These are phyloP conservation scores for Dryadula phaetusa DNA, from an alignment of 2,888 invertebrate genomes.

Conservation along the genomic window DNA sequence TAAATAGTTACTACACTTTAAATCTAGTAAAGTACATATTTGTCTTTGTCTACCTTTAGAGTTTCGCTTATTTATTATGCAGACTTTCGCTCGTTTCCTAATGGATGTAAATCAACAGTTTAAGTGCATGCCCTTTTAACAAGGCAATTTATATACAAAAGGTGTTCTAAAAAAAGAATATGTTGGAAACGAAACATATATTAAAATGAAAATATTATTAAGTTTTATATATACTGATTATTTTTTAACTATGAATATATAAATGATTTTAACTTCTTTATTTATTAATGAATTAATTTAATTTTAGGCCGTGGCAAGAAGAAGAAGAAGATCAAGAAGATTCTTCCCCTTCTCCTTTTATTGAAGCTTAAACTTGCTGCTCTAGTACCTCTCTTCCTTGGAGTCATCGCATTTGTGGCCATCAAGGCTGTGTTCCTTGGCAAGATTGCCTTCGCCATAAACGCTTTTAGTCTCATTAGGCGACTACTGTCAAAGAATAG, in stretches of 20 bases:
- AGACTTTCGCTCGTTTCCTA: slow-evolving; percentile 42
- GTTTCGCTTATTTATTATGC: slow-evolving; percentile 36
- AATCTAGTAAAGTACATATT: slow-evolving; percentile 3
- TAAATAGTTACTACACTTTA: background rate
- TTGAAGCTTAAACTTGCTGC: slow-evolving; percentile 91
- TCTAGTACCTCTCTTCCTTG: slow-evolving; percentile 90
- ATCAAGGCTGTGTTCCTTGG: slow-evolving; percentile 93
- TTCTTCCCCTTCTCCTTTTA: slow-evolving; percentile 89
- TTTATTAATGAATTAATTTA: background rate
- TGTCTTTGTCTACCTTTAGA: background rate
- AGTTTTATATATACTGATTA: too few species aligned
- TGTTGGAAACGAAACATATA: too few species aligned
- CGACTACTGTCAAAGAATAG: slow-evolving; percentile 88
- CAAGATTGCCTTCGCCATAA: slow-evolving; percentile 92
- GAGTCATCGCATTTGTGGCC: slow-evolving; percentile 89
- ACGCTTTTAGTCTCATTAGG: slow-evolving; percentile 85
- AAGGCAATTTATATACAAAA: background rate
- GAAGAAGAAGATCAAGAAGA: slow-evolving; percentile 91
- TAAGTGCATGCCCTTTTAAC: slow-evolving; percentile 19
- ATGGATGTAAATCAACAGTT: slow-evolving; percentile 33
- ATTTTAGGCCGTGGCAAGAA: slow-evolving; percentile 88
- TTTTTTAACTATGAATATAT: background rate
- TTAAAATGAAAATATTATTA: background rate
- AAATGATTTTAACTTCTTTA: background rate
- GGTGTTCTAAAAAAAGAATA: background rate